A percentile compares a stretch with the other conserved stretches of the same genome.
Evolutionary conservation across 2,113 vertebrate genomes (phyloP).

Genomic region (Xyrauchen texanus): DNA sequence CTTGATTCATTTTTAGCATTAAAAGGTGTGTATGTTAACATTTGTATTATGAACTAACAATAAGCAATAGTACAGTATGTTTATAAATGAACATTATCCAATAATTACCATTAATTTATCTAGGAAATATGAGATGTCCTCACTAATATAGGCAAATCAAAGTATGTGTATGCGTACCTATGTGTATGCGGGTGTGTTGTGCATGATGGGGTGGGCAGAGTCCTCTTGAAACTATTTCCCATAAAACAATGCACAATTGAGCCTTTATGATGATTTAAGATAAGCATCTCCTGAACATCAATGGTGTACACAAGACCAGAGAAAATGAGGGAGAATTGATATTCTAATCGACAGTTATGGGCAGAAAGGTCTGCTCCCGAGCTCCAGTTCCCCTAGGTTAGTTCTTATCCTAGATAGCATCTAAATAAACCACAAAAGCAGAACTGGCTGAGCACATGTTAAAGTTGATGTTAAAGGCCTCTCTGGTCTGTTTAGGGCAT

Average conservation of each 20-base stretch:
- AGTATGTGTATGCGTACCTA: too few species aligned
- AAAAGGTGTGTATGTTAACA: too few species aligned
- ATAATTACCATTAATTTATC: too few species aligned
- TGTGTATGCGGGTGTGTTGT: not conserved
- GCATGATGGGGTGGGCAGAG: not conserved
- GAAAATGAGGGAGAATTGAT: constrained; percentile 42
- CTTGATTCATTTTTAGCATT: too few species aligned
- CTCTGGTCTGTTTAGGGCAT: not conserved
- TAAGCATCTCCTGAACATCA: constrained; percentile 27
- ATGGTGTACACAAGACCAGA: constrained; percentile 30
- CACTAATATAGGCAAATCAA: too few species aligned
- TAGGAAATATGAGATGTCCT: too few species aligned
- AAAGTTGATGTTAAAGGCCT: constrained; percentile 16
- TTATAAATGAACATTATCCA: too few species aligned
- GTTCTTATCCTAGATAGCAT: constrained; percentile 59
- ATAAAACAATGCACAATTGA: constrained; percentile 36
- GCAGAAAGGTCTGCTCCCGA: constrained; percentile 65
- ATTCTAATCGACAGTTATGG: constrained; percentile 68
- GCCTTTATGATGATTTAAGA: not conserved
- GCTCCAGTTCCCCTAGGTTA: constrained; percentile 61
- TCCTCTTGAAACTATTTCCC: constrained; percentile 46
- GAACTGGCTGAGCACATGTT: constrained; percentile 65
- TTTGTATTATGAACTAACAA: too few species aligned
- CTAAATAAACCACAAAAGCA: constrained; percentile 68
- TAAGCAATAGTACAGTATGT: too few species aligned